A percentile compares a stretch with the other conserved stretches of the same genome.
Evolutionary conservation across 2,797 vertebrate species (phyloP).

Genomic region (Pogoniulus pusillus): DNA sequence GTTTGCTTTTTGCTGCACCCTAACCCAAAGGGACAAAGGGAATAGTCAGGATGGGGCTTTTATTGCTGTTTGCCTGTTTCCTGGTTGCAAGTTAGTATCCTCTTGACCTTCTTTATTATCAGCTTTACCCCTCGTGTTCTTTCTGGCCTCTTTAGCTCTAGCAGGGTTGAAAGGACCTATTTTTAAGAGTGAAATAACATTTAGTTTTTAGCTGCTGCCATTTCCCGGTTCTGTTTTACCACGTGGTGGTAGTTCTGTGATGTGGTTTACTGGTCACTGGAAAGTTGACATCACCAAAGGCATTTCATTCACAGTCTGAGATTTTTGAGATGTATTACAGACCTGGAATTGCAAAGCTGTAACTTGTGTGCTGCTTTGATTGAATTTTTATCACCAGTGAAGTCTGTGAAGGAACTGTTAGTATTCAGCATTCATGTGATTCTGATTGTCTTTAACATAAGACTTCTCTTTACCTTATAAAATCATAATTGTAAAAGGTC

Average conservation of each 20-base stretch:
- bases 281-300: conserved; percentile 68
- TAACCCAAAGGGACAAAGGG: neutral
- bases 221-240: conserved; percentile 59
- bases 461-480: neutral
- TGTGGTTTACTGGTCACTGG: conserved; percentile 72
- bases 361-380: neutral
- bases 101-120: neutral
- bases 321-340: conserved; percentile 51
- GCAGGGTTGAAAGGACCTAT: conserved; percentile 10
- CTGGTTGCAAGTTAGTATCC: neutral
- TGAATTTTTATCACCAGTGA: neutral
- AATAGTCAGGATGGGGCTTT: neutral
- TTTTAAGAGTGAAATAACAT: conserved; percentile 50
- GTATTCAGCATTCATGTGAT: neutral
- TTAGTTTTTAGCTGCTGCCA: conserved; percentile 38
- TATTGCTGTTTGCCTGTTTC: neutral
- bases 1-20: rapidly evolving
- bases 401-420: neutral
- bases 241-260: conserved; percentile 60
- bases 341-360: neutral
- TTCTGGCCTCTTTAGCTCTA: neutral
- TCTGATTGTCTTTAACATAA: neutral
- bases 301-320: conserved; percentile 68
- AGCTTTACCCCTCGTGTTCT: neutral
- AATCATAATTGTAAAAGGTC: neutral